phyloP scores from a whole-genome alignment of 2,113 vertebrate species.

The Piprites chloris region DNA sequence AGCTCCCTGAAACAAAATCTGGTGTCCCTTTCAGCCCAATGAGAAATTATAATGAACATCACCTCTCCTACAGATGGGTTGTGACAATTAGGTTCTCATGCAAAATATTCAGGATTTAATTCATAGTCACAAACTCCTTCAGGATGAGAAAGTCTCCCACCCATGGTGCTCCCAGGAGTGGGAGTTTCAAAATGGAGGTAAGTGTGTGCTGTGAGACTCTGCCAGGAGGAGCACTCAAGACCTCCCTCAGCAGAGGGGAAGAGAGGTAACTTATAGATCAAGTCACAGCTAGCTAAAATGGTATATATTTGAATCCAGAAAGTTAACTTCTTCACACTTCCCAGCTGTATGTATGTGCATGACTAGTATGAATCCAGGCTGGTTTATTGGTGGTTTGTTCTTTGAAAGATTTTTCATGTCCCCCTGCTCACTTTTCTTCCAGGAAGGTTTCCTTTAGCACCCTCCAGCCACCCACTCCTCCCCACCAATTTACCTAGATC shows the following conservation, averaged over 20 bases:
- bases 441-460: not conserved
- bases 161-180: not conserved
- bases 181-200: not conserved
- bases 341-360: too few species aligned
- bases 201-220: not conserved
- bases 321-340: not conserved
- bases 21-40: not conserved
- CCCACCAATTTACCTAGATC: not conserved
- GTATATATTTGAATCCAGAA: not conserved
- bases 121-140: not conserved
- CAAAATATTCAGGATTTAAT: not conserved
- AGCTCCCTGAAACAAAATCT: not conserved
- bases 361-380: not conserved
- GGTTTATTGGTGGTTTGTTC: not conserved
- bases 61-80: not conserved
- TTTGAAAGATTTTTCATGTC: not conserved
- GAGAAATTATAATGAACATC: not conserved
- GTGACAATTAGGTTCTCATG: not conserved
- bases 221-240: not conserved
- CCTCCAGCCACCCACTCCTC: not conserved
- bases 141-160: not conserved
- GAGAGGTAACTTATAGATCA: not conserved
- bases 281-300: not conserved
- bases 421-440: not conserved
- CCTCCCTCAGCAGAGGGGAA: not conserved